Evolutionary conservation across 1,140 invertebrate species (phyloP), one percentile per base, ranked within the genome.

Genomic region (Manduca sexta): DNA sequence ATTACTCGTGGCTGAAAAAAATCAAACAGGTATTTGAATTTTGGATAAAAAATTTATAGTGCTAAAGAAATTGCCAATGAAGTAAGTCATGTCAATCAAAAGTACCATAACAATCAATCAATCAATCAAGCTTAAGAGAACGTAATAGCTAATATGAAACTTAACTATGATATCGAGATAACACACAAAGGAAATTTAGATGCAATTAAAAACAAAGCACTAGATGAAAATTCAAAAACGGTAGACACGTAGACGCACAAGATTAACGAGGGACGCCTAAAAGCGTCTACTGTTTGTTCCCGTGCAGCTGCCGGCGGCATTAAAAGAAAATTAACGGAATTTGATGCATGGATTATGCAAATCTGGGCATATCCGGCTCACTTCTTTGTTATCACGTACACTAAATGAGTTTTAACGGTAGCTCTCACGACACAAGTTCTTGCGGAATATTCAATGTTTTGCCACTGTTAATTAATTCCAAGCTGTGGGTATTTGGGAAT

Each of bases 251-350:
- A 26, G 21, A 26, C 21, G 21, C 21, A 47, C 15, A 18, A 5
- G 44, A 48, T 53, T 57, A 61, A 56, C 48, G 45, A 46, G 50
- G 53, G 12, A 49, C 3, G 49, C 49, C 40, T 42, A 18, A 42
- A 42, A 30, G 18, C 26, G 18, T 40, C 51, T 40, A 17, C 41
- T 60, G 64, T 55, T 53, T 65, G 47, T 39, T 47, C 41, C 12
- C 39, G 21, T 55, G 45, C 56, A 50, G 51, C 44, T 47, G 51
- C 42, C 49, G 57, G 43, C 49, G 44, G 64, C 64, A 73, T 82
- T 74, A 82, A 77, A 82, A 79, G 72, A 79, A 79, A 79, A 82
- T 82, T 79, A 82, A 79, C 72, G 67, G 67, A 82, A 69, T 73
- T 74, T 74, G 76, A 76, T 82, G 78, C 73, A 82, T 56, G 64